A percentile compares a stretch with the other conserved stretches of the same genome.
phyloP scores from a whole-genome alignment of 2,797 vertebrate genomes.

The Gobio occitaniae region DNA sequence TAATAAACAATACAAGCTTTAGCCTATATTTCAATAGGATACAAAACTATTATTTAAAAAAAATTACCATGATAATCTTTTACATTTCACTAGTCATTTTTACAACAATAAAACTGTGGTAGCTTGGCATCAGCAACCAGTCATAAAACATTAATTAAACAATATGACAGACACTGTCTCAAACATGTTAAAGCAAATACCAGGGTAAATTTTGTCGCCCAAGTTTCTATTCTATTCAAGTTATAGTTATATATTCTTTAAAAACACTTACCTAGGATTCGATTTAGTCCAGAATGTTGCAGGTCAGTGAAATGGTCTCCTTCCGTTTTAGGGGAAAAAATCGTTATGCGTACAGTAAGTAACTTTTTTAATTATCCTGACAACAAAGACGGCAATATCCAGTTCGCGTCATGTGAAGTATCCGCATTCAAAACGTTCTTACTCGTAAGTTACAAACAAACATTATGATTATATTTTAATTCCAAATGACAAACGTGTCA shows the following conservation, averaged over 20 bases:
- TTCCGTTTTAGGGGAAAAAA: background rate
- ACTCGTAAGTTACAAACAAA: background rate
- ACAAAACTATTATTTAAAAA: background rate
- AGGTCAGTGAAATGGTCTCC: conserved; percentile 1
- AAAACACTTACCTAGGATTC: conserved; percentile 24
- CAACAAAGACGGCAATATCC: background rate
- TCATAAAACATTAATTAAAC: background rate
- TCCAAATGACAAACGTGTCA: background rate
- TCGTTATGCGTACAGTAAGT: background rate
- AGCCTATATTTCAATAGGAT: background rate
- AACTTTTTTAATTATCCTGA: background rate
- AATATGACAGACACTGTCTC: background rate
- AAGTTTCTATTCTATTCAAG: background rate
- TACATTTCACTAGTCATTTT: background rate
- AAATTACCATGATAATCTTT: background rate
- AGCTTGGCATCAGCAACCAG: background rate
- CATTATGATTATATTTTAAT: background rate
- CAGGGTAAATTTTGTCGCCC: background rate
- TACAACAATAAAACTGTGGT: background rate
- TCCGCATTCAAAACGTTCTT: background rate
- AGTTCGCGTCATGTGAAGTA: background rate
- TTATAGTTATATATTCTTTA: background rate
- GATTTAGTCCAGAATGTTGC: conserved; percentile 10
- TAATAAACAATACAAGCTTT: background rate
- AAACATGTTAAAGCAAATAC: background rate